Evolutionary conservation across 2,113 vertebrate species (phyloP), one percentile per base, ranked within the genome.

Genomic region (Ctenomys sociabilis): DNA sequence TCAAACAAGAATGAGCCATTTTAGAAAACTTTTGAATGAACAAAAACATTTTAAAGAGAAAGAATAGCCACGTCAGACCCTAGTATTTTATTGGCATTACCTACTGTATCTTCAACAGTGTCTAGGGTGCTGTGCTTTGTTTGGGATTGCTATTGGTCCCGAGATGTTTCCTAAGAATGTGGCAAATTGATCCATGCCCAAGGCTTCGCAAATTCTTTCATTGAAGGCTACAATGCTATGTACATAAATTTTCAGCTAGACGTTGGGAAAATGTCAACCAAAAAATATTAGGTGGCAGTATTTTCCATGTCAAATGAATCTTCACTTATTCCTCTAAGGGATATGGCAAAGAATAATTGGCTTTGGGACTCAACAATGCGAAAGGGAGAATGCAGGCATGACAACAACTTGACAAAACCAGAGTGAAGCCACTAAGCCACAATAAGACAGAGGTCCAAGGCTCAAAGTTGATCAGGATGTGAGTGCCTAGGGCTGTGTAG

Each of bases 251-350:
- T 92, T 68, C 57, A 91, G 70, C 28, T 81, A 90, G 35, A 92
- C 64, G 2, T 40, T 95, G 57, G 16, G 2, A 85, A 68, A 37
- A 68, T 87, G 57, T 92, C 80, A 82, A 5, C 37, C 32, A 43
- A 43, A 19, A 91, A 28, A 82, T 10, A 40, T 43, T 61, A 70
- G 1, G 77, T 73, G 73, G 70, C 40, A 22, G 30, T 86, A 4
- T 91, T 96, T 90, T 84, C 88, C 54, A 86, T 37, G 43, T 3
- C 57, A n/a, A 93, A 86, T 80, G 13, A 94, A 87, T 35, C 19
- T 81, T 77, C 5, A 45, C 14, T 95, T n/a, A n/a, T 80, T 77
- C 57, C 82, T 90, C 49, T 85, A 85, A 77, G 3, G 88, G 32
- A 43, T 2, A 81, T 21, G 40, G 22, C 22, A 30, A 92, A 61